Evolutionary conservation across 2,797 vertebrate species (phyloP).

Genomic region (Microcaecilia unicolor): DNA sequence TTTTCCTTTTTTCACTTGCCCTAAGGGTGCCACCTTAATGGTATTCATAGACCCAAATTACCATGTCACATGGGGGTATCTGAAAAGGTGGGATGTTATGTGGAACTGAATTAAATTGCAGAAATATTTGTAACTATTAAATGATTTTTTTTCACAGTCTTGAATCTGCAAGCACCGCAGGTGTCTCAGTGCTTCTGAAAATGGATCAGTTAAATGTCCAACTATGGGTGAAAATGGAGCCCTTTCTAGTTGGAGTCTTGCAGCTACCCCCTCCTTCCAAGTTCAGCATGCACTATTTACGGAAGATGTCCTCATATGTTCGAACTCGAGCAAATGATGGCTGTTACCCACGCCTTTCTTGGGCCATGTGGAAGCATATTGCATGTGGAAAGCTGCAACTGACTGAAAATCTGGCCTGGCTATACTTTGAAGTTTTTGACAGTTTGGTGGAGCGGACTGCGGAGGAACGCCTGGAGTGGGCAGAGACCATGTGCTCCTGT

Average conservation of each 20-base stretch:
- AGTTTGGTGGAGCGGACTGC: constrained; percentile 54
- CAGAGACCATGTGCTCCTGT: constrained; percentile 77
- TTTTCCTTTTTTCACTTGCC: too few species aligned
- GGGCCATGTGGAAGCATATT: constrained; percentile 85
- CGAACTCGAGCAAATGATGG: constrained; percentile 60
- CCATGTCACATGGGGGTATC: too few species aligned
- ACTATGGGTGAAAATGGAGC: constrained; percentile 85
- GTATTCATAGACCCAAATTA: too few species aligned
- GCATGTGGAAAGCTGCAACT: constrained; percentile 92
- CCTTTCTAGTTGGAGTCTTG: constrained; percentile 78
- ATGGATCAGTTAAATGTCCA: constrained; percentile 36
- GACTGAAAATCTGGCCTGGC: constrained; percentile 77
- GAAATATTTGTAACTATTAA: too few species aligned
- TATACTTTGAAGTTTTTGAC: constrained; percentile 89
- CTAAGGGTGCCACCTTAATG: too few species aligned
- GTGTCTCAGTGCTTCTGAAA: too few species aligned
- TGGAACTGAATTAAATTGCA: too few species aligned
- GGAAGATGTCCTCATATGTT: constrained; percentile 80
- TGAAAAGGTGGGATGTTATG: too few species aligned
- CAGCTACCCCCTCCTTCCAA: constrained; percentile 71
- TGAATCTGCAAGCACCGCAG: too few species aligned
- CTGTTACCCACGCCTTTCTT: constrained; percentile 73
- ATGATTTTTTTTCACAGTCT: too few species aligned
- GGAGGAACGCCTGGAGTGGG: constrained; percentile 69
- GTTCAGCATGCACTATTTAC: constrained; percentile 80